These are phyloP conservation scores for Epirrhoe alternata DNA, from an alignment of 2,888 invertebrate species.

Conservation along the genomic window DNA sequence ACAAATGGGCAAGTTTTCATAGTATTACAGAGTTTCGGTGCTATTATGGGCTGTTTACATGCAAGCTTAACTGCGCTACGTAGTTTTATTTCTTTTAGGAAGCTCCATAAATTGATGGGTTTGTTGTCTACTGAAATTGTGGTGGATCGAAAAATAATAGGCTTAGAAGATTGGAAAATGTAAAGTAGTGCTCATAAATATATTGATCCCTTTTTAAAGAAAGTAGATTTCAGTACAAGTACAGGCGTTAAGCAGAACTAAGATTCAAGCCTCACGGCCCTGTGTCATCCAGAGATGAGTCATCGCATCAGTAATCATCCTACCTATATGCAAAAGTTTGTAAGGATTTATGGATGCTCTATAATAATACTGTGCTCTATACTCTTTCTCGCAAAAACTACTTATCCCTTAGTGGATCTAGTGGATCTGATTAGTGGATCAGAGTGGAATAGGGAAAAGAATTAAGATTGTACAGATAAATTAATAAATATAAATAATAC, in stretches of 20 bases:
- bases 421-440: too few relatives aligned
- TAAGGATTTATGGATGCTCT: too few relatives aligned
- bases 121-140: constrained; percentile 31
- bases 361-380: too few relatives aligned
- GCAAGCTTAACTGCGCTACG: constrained; percentile 58
- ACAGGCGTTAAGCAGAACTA: background rate
- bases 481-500: too few relatives aligned
- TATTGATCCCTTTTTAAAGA: background rate
- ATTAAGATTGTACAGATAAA: too few relatives aligned
- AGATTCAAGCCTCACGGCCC: background rate
- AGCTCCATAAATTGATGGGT: constrained; percentile 39
- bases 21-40: constrained; percentile 65
- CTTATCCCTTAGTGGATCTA: too few relatives aligned
- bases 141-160: constrained; percentile 30
- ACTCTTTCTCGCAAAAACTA: too few relatives aligned
- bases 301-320: background rate
- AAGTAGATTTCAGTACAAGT: background rate
- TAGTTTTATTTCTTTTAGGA: constrained; percentile 44
- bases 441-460: too few relatives aligned
- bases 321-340: too few relatives aligned
- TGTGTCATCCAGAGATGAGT: background rate
- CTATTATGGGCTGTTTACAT: constrained; percentile 79
- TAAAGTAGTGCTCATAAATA: constrained; percentile 8
- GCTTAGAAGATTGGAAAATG: constrained; percentile 27
- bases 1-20: constrained; percentile 75